Evolutionary conservation across 53 echinoderm and acorn worm genomes (phyloP).

Genomic region (Paracentrotus lividus): DNA sequence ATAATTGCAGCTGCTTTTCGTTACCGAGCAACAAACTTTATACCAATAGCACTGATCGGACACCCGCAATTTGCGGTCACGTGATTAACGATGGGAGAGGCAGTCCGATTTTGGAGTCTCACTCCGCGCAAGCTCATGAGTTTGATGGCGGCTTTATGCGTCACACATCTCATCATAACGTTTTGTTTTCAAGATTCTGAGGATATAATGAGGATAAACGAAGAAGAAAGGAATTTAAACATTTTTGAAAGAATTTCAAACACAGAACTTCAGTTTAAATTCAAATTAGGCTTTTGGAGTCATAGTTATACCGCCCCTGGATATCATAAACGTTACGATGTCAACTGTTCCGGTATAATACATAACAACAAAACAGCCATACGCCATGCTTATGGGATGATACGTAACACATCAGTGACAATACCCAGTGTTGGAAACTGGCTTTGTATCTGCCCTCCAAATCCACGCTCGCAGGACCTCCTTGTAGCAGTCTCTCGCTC

Average conservation of each 20-base stretch:
- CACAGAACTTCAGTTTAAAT: conserved; percentile 38
- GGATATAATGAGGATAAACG: background rate
- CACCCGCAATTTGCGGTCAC: background rate
- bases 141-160: background rate
- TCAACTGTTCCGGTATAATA: conserved; percentile 65
- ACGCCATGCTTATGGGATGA: conserved; percentile 34
- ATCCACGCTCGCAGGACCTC: too few relatives aligned
- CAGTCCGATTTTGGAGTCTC: background rate
- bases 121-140: background rate
- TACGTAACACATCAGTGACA: background rate
- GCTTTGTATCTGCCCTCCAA: too few relatives aligned
- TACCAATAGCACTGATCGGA: background rate
- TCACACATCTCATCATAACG: background rate
- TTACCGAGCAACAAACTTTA: conserved; percentile 9
- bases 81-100: background rate
- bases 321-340: conserved; percentile 55
- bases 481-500: too few relatives aligned
- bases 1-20: too few relatives aligned
- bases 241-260: background rate
- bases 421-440: too few relatives aligned
- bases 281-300: conserved; percentile 45
- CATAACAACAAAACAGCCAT: conserved; percentile 57
- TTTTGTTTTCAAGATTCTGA: background rate
- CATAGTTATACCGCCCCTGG: conserved; percentile 7
- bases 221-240: background rate